phyloP scores from a whole-genome alignment of 1,140 invertebrate genomes.

The Caenorhabditis briggsae region DNA sequence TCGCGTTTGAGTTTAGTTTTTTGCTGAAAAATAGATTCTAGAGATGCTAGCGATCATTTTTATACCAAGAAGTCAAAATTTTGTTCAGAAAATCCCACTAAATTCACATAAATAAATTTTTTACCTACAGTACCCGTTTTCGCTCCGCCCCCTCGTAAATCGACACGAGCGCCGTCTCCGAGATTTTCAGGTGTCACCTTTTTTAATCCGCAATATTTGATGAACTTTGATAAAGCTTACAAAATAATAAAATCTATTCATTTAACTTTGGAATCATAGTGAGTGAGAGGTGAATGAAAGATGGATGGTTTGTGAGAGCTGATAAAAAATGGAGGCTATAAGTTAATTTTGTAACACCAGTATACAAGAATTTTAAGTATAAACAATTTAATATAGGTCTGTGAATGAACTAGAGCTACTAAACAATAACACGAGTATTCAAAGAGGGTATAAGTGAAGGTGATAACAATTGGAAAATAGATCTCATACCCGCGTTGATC shows the following conservation, averaged over 20 bases:
- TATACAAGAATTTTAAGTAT: constrained; percentile 4
- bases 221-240: background rate
- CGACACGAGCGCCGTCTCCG: too few species aligned
- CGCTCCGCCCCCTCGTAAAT: too few species aligned
- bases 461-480: constrained; percentile 50
- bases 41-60: too few species aligned
- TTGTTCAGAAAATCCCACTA: too few species aligned
- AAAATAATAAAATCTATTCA: background rate
- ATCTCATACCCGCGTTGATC: constrained; percentile 46
- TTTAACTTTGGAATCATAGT: constrained; percentile 23
- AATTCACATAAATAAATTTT: too few species aligned
- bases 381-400: background rate
- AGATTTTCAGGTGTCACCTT: too few species aligned
- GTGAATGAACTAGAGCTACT: background rate
- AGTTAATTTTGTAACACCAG: background rate
- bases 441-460: background rate
- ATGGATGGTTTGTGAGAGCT: constrained; percentile 18
- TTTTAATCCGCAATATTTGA: background rate
- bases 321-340: constrained; percentile 25
- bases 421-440: background rate
- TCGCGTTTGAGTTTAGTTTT: too few species aligned
- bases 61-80: too few species aligned
- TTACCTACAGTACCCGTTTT: too few species aligned
- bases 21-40: too few species aligned
- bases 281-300: constrained; percentile 14